Percentiles rank a stretch among this genome's conserved stretches.
Conservation (phyloP, 2,797 vertebrate genomes). For the Oreochromis mossambicus region DNA sequence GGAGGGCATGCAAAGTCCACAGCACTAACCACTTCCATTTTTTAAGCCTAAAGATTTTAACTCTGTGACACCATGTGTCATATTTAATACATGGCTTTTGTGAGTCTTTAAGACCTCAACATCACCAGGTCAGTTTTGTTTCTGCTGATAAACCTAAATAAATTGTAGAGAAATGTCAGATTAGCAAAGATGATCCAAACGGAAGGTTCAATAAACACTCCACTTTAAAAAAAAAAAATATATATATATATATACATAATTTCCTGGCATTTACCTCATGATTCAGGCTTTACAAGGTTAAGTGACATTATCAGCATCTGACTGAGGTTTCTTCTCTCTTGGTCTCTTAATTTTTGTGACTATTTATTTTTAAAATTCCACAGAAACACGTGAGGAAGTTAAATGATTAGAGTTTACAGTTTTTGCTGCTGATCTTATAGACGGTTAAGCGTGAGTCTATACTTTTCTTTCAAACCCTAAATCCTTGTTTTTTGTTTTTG, state of each 20-base stretch:
- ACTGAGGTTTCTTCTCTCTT: not conserved
- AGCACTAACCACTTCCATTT: accelerated
- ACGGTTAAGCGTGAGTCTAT: not conserved
- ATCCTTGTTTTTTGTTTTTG: not conserved
- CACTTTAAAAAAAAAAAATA: not conserved
- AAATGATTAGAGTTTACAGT: not conserved
- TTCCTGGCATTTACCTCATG: not conserved
- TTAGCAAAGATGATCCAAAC: not conserved
- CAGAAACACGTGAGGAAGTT: not conserved
- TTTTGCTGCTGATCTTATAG: not conserved
- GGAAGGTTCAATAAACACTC: not conserved
- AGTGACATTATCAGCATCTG: not conserved
- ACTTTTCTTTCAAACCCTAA: not conserved
- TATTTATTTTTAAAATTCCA: not conserved
- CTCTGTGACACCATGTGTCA: not conserved
- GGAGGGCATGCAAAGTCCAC: not conserved
- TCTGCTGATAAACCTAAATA: not conserved
- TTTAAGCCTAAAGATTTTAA: not conserved
- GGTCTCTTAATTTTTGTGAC: not conserved
- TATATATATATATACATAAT: not conserved
- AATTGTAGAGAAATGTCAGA: not conserved
- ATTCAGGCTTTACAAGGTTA: not conserved
- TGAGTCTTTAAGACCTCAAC: not conserved
- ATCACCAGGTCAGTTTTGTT: not conserved
- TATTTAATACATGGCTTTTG: not conserved